These are phyloP conservation scores for Zaprionus gabonicus DNA, from an alignment of 1,140 invertebrate genomes.

Conservation along the genomic window DNA sequence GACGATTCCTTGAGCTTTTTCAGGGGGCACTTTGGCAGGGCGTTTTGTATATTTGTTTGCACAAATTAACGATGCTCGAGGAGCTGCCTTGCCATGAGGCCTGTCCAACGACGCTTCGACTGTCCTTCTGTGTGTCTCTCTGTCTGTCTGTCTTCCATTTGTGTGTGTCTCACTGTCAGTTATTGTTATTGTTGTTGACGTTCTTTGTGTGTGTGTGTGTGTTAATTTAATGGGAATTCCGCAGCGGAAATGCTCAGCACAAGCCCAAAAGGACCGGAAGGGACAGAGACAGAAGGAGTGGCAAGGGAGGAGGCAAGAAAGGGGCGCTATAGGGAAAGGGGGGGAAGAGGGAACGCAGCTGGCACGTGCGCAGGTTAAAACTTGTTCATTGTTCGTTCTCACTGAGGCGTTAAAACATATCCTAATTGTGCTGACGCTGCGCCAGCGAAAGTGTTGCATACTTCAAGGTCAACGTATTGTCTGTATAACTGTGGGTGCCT, in stretches of 20 bases:
- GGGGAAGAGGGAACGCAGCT: slow-evolving; percentile 1
- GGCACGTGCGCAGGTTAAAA: slow-evolving; percentile 77
- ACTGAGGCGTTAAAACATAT: slow-evolving; percentile 59
- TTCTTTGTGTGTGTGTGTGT: slow-evolving; percentile 38
- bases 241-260: slow-evolving; percentile 68
- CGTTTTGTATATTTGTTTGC: slow-evolving; percentile 64
- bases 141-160: slow-evolving; percentile 12
- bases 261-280: slow-evolving; percentile 31
- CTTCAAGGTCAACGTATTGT: slow-evolving; percentile 69
- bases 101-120: slow-evolving; percentile 14
- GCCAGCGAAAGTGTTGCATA: slow-evolving; percentile 71
- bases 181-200: slow-evolving; percentile 13
- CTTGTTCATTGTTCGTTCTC: slow-evolving; percentile 59
- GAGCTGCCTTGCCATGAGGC: neutral
- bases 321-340: neutral
- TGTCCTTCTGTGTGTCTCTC: slow-evolving; percentile 16
- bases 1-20: slow-evolving; percentile 19
- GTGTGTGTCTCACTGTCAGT: slow-evolving; percentile 27
- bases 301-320: neutral
- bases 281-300: slow-evolving; percentile 22
- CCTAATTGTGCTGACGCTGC: slow-evolving; percentile 68
- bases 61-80: slow-evolving; percentile 78
- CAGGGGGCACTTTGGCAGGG: slow-evolving; percentile 19
- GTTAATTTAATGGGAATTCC: slow-evolving; percentile 80
- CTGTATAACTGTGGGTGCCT: slow-evolving; percentile 1